Evolutionary conservation across 2,888 invertebrate genomes (phyloP), one percentile per base, ranked within the genome.

Genomic region (Ennomos fuscantarius): DNA sequence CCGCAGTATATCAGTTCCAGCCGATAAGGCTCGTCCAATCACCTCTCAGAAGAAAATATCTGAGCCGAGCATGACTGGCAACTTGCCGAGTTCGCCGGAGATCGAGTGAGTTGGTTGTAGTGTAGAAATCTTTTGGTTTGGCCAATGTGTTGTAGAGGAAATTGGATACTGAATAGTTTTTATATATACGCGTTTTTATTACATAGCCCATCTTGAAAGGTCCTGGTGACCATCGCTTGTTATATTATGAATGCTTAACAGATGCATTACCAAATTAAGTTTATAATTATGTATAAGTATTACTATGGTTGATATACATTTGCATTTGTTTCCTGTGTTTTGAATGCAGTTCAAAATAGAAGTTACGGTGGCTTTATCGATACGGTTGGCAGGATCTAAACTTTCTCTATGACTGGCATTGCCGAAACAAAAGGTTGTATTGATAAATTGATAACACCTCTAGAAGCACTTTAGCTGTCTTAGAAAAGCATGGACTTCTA

Each of bases 1-100:
- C 68, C 93, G 98, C 60, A 98, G 97, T 76, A 95, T 97, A 67
- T 98, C 98, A 0, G 97, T 98, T 1, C 97, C 97, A 0, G 96
- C 96, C 0, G 97, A 97, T 69, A 95, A 96, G 71, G 90, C 94
- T 8, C 83, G 92, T 0, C 78, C 86, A 0, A 54, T 73, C 1
- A 73, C 81, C 0, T 75, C 88, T 0, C 89, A 93, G 49, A 89
- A 93, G 76, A 89, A 93, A 63, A 89, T 89, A 57, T 93, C 93
- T 0, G 93, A 94, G 37, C 93, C 93, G 1, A 92, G 90, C 48
- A 93, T 94, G 70, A 88, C 92, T 1, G 92, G 93, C 1, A 94
- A 94, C 72, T 84, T 94, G 39, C 95, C 95, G 8, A 94, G 93
- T 34, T 94, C 95, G 1, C 95, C 95, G 0, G 95, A 95, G 70